Evolutionary conservation across 2,888 invertebrate species (phyloP), one percentile per base, ranked within the genome.

Genomic region (Miltochrista miniata): DNA sequence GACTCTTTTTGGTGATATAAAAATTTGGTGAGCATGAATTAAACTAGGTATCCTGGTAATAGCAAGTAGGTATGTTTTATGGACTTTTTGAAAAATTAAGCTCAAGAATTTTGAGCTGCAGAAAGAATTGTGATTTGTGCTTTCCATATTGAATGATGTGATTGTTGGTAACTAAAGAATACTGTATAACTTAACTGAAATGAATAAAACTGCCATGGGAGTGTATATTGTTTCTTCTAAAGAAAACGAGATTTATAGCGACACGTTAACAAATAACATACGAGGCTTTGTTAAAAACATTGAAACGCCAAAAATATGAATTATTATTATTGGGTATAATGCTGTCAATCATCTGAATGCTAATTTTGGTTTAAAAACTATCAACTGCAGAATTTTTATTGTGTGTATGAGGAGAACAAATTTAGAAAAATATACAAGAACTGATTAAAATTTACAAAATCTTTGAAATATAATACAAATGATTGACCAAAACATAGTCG

Each of bases 131-230:
- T 73, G 59, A 61, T 46, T 60, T 56, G 63, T 55, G 68, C 63
- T 67, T 68, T 74, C 68, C 61, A 51, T 56, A 56, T 58, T 56
- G 62, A 73, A 59, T 76, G 78, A 82, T 84, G 81, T 80, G 80
- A 76, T 70, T 64, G 61, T 64, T 58, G 62, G 64, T 48, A 46
- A 50, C 45, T 56, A 48, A 52, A 50, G 51, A 54, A 57, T 54
- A 59, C 48, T 54, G 41, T 64, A 62, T 29, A 51, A 51, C 31
- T 39, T 55, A 64, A 56, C 51, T 54, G 52, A 66, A 68, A 68
- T 66, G 67, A 65, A 70, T 64, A 66, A 58, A 59, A 68, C 69
- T 51, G 54, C 67, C 65, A 42, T 53, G 55, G 66, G 65, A 64
- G 52, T 69, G 72, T 76, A 78, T 64, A 72, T 70, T 64, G 56